phyloP scores from a whole-genome alignment of 2,888 invertebrate genomes.

The Pimpla rufipes region DNA sequence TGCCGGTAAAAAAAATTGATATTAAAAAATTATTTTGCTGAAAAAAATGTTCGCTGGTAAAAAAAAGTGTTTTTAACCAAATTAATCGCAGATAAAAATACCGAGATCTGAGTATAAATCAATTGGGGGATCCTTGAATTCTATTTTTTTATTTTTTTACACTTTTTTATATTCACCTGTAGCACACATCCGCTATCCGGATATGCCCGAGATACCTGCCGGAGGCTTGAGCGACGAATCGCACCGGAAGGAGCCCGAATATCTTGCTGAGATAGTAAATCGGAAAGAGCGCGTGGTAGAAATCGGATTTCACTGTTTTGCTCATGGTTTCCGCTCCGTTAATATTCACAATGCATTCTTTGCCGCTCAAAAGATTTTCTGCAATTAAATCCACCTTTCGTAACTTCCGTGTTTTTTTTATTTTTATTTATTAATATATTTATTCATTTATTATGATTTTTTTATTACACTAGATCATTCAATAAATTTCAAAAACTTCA shows the following conservation, averaged over 20 bases:
- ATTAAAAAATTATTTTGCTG: too few species aligned
- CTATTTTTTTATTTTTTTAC: too few species aligned
- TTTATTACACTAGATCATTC: not conserved
- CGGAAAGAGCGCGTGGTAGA: constrained; percentile 80
- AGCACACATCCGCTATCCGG: constrained; percentile 73
- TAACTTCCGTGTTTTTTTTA: too few species aligned
- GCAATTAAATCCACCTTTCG: constrained; percentile 22
- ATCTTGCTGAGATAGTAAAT: constrained; percentile 81
- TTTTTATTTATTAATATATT: too few species aligned
- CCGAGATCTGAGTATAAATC: too few species aligned
- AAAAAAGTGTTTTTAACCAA: too few species aligned
- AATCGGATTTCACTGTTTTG: constrained; percentile 74
- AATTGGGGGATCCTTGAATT: too few species aligned
- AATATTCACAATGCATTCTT: constrained; percentile 50
- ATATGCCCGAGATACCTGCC: constrained; percentile 77
- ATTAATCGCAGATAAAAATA: too few species aligned
- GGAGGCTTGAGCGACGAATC: constrained; percentile 72
- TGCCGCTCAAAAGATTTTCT: constrained; percentile 58
- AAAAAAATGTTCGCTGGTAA: too few species aligned
- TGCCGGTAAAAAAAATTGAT: too few species aligned
- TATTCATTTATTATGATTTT: not conserved
- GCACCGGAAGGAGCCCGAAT: constrained; percentile 80
- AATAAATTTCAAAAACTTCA: too few species aligned
- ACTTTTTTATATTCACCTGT: constrained; percentile 77
- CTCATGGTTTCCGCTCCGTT: constrained; percentile 63